phyloP scores from a whole-genome alignment of 2,888 invertebrate genomes.

The Clanis bilineata region DNA sequence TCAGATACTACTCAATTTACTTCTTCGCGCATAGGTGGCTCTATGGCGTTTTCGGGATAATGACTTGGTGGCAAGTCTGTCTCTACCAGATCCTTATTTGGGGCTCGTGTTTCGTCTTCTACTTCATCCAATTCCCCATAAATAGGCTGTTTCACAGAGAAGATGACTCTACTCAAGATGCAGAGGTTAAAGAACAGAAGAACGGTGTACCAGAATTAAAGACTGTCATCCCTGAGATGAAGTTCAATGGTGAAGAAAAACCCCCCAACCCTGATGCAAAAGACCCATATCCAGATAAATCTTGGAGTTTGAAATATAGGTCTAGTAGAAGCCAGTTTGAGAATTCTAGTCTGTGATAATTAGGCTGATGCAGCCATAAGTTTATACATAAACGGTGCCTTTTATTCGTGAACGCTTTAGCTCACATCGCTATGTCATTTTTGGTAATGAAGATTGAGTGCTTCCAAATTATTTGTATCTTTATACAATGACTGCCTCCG shows the following conservation, averaged over 20 bases:
- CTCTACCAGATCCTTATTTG: conserved; percentile 63
- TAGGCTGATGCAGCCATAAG: neutral
- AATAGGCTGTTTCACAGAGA: conserved; percentile 61
- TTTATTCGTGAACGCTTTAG: no score
- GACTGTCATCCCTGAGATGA: neutral
- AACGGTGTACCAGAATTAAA: conserved; percentile 17
- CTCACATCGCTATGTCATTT: no score
- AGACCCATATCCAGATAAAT: conserved; percentile 31
- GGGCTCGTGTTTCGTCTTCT: conserved; percentile 57
- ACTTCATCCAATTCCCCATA: conserved; percentile 62
- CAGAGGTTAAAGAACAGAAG: conserved; percentile 22
- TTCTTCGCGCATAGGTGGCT: conserved; percentile 73
- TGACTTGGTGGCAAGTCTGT: conserved; percentile 78
- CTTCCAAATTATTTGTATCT: no score
- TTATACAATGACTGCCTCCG: no score
- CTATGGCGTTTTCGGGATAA: conserved; percentile 75
- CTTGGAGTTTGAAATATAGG: conserved; percentile 53
- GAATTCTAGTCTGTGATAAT: conserved; percentile 54
- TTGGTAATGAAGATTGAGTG: no score
- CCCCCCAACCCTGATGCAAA: conserved; percentile 21
- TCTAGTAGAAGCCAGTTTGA: conserved; percentile 44
- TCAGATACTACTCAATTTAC: conserved; percentile 71
- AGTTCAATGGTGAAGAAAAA: neutral
- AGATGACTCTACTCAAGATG: conserved; percentile 11
- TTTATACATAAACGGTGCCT: no score